These are phyloP conservation scores for Blastobasis adustella DNA, from an alignment of 2,888 invertebrate genomes.

Conservation along the genomic window DNA sequence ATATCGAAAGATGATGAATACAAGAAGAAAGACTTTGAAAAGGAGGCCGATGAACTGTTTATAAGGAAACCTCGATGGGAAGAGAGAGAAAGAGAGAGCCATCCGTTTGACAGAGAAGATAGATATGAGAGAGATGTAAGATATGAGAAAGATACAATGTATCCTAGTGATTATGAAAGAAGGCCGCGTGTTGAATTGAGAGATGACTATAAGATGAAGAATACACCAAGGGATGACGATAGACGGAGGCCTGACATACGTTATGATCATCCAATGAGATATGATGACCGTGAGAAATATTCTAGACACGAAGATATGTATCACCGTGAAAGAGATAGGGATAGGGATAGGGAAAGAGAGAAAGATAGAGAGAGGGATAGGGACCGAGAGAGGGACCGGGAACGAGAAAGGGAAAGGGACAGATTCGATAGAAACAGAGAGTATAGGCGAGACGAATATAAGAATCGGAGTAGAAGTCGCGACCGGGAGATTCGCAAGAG, in stretches of 20 bases:
- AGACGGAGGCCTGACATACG: slow-evolving; percentile 26
- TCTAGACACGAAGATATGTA: slow-evolving; percentile 23
- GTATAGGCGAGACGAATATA: slow-evolving; percentile 24
- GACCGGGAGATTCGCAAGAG: slow-evolving; percentile 54
- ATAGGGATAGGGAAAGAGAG: slow-evolving; percentile 28
- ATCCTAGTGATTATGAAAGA: slow-evolving; percentile 14
- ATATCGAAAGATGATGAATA: slow-evolving; percentile 61
- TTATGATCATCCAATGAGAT: slow-evolving; percentile 23
- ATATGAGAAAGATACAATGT: neutral
- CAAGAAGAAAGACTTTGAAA: slow-evolving; percentile 49
- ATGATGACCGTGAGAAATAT: slow-evolving; percentile 36
- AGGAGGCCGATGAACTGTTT: slow-evolving; percentile 52
- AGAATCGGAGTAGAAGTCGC: slow-evolving; percentile 40
- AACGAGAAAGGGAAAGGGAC: slow-evolving; percentile 11
- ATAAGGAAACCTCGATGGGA: slow-evolving; percentile 33
- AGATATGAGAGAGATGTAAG: slow-evolving; percentile 29
- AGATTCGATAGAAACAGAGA: slow-evolving; percentile 23
- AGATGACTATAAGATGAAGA: slow-evolving; percentile 11
- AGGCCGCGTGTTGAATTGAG: slow-evolving; percentile 14
- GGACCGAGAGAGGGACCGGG: slow-evolving; percentile 23
- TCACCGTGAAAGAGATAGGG: slow-evolving; percentile 23
- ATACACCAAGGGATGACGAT: slow-evolving; percentile 21
- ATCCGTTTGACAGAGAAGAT: slow-evolving; percentile 16
- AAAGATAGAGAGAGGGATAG: slow-evolving; percentile 25
- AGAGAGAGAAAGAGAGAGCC: slow-evolving; percentile 17